phyloP scores from a whole-genome alignment of 2,797 vertebrate species.

The Philypnodon macrostomus region DNA sequence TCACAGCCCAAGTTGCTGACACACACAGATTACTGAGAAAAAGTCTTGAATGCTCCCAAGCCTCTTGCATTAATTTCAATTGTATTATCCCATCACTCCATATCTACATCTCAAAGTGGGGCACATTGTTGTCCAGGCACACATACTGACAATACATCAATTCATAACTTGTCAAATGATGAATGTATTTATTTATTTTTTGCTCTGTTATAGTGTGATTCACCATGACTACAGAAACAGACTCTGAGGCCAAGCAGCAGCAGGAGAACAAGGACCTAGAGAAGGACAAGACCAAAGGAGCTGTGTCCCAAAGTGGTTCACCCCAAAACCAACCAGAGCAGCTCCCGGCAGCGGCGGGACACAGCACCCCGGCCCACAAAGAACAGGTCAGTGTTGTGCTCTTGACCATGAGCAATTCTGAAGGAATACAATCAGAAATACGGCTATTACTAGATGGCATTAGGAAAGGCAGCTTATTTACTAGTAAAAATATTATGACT shows the following conservation, averaged over 20 bases:
- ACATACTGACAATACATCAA: slow-evolving; percentile 15
- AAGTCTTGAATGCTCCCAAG: slow-evolving; percentile 2
- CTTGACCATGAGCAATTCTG: no score
- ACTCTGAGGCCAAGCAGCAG: slow-evolving; percentile 84
- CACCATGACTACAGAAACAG: slow-evolving; percentile 94
- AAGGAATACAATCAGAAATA: background rate
- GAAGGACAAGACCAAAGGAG: slow-evolving; percentile 49
- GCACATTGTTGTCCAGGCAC: slow-evolving; percentile 3
- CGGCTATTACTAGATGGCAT: no score
- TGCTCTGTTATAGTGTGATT: slow-evolving; percentile 77
- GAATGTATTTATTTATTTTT: background rate
- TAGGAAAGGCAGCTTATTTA: no score
- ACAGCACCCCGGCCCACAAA: slow-evolving; percentile 85
- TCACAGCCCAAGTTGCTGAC: slow-evolving; percentile 22
- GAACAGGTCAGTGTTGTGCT: no score
- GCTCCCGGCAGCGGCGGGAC: slow-evolving; percentile 80
- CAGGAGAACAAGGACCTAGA: slow-evolving; percentile 54
- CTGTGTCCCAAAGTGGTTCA: slow-evolving; percentile 54
- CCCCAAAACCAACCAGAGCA: slow-evolving; percentile 71
- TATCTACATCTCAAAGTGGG: slow-evolving; percentile 13
- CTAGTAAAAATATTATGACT: no score
- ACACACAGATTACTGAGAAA: slow-evolving; percentile 10
- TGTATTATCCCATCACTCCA: slow-evolving; percentile 24
- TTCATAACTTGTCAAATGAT: no score
- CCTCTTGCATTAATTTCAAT: slow-evolving; percentile 21